These are phyloP conservation scores for Gymnoscopelus braueri DNA, from an alignment of 2,797 vertebrate species.

Conservation along the genomic window DNA sequence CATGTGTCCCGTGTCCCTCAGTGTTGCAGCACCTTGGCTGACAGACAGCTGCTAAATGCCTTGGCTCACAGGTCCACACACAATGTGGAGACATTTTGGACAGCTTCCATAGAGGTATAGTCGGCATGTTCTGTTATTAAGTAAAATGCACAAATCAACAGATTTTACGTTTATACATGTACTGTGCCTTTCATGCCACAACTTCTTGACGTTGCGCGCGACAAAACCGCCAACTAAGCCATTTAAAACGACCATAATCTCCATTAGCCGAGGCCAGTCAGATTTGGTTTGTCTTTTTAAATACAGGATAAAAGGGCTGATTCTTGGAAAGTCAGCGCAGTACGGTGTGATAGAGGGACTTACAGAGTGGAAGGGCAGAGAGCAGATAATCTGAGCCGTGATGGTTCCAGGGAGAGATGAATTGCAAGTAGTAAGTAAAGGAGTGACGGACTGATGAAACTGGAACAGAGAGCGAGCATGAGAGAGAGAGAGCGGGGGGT, in stretches of 20 bases:
- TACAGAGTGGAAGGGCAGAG: constrained; percentile 4
- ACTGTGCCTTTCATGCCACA: no score
- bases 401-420: background rate
- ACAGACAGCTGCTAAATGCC: constrained; percentile 23
- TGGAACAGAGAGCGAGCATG: background rate
- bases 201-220: no score
- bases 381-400: constrained; percentile 14
- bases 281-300: background rate
- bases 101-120: background rate
- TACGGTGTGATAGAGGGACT: constrained; percentile 14
- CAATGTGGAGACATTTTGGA: background rate
- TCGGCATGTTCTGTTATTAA: no score
- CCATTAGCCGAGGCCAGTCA: background rate
- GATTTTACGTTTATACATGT: no score
- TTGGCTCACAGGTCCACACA: constrained; percentile 3
- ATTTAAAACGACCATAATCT: constrained; percentile 8
- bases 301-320: constrained; percentile 12
- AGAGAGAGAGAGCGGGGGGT: constrained; percentile 14
- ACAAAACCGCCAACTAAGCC: no score
- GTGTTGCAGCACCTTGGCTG: constrained; percentile 18
- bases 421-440: constrained; percentile 1
- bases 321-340: background rate
- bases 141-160: no score
- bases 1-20: constrained; percentile 39
- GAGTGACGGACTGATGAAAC: constrained; percentile 1